Evolutionary conservation across 2,888 invertebrate genomes (phyloP).

Genomic region (Tridacna crocea): DNA sequence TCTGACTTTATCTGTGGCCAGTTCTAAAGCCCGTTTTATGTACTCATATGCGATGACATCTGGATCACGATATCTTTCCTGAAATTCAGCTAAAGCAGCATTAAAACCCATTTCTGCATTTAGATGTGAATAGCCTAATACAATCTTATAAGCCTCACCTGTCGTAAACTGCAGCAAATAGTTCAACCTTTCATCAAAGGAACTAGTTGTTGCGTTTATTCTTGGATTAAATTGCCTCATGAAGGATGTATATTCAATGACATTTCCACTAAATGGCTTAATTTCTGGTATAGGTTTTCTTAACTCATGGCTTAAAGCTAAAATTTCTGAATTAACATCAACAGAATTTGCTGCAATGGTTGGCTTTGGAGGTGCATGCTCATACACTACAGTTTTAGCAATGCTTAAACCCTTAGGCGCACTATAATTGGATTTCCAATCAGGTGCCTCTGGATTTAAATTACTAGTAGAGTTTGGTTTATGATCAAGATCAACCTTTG

Average conservation of each 20-base stretch:
- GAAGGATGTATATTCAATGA: background rate
- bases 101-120: conserved; percentile 20
- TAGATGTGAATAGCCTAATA: background rate
- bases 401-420: no score
- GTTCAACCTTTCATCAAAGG: no score
- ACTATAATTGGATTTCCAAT: no score
- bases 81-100: conserved; percentile 23
- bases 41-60: background rate
- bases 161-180: background rate
- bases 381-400: no score
- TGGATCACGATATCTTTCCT: no score
- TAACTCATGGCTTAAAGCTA: background rate
- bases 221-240: conserved; percentile 2
- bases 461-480: no score
- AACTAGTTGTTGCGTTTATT: background rate
- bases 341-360: no score
- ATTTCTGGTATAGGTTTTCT: background rate
- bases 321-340: no score
- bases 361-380: no score
- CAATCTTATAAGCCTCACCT: background rate
- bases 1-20: conserved; percentile 3
- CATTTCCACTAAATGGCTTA: background rate
- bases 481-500: no score
- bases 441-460: no score
- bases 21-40: background rate